Conservation (phyloP, 2,113 vertebrate species). For the Neopipo cinnamomea region DNA sequence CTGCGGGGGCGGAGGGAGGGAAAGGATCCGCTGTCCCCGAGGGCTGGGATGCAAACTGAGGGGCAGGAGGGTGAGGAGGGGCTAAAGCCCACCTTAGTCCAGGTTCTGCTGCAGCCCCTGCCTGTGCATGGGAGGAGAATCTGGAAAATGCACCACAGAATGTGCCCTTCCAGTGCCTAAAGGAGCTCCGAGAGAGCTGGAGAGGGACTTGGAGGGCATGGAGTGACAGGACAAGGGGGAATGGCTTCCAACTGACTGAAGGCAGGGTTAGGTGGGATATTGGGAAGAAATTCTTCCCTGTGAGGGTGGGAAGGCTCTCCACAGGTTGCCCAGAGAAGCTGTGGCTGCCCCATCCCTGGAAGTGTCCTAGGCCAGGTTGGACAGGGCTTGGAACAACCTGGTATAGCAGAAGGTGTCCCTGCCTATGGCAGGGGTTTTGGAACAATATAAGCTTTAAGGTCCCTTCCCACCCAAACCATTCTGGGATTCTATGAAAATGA, state of each 20-base stretch:
- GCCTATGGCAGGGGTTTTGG: background rate
- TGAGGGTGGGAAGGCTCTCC: background rate
- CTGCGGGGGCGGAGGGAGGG: background rate
- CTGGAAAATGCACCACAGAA: background rate
- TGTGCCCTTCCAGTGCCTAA: background rate
- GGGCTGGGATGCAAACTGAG: rapidly evolving
- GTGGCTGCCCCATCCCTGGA: background rate
- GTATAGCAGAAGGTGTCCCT: background rate
- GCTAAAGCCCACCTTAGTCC: background rate
- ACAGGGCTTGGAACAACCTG: background rate
- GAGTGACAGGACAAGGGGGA: background rate
- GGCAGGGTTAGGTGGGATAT: background rate
- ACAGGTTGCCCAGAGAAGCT: background rate
- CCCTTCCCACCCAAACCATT: background rate
- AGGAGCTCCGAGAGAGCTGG: background rate
- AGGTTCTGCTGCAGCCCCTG: background rate
- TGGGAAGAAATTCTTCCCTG: background rate
- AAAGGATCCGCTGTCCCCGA: background rate
- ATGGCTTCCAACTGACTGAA: background rate
- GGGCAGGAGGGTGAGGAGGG: background rate
- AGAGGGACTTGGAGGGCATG: background rate
- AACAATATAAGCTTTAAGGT: background rate
- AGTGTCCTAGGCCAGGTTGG: background rate
- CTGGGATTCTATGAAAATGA: background rate
- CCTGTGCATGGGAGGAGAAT: rapidly evolving